Evolutionary conservation across 2,888 invertebrate genomes (phyloP), one percentile per base, ranked within the genome.

Genomic region (Eledone cirrhosa): DNA sequence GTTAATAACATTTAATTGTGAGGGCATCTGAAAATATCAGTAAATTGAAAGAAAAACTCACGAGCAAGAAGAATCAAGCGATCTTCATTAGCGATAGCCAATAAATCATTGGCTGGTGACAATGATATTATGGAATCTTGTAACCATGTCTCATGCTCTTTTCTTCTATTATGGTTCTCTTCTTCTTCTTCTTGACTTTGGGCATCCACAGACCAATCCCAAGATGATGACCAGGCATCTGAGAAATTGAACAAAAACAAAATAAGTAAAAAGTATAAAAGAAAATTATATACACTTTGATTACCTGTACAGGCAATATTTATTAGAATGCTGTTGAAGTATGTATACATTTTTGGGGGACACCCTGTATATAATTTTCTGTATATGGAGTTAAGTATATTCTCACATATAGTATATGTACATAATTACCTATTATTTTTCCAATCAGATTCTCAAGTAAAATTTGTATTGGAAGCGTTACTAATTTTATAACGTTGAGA

Each of bases 101-200:
- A 91, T 41, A 94, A 88, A 88, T 95, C 95, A 69, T 94, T 94
- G 67, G 94, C 93, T 2, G 95, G 94, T 29, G 88, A 90, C n/a
- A 94, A 89, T 0, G 95, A 94, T 82, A 94, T 90, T 80, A 93
- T 91, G 83, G 94, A 93, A 24, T 93, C 92, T 87, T 94, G 94
- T 22, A 95, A 90, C 94, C 95, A 95, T 11, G 72, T 72, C 41
- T 72, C 72, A 83, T 92, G 92, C 31, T 85, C 80, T 53, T 81
- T 79, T 33, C 33, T 72, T 72, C 41, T 72, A n/a, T 22, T 41
- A 33, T 33, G 22, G 90, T 79, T 81, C 76, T 84, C 82, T 24
- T 82, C 82, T 48, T 78, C 78, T 41, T 82, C 81, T 19, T 83
- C 83, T 16, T 78, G 78, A 27, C 75, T 81, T 48, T 83, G 80